phyloP scores from a whole-genome alignment of 1,140 invertebrate species.

The Samia ricini region DNA sequence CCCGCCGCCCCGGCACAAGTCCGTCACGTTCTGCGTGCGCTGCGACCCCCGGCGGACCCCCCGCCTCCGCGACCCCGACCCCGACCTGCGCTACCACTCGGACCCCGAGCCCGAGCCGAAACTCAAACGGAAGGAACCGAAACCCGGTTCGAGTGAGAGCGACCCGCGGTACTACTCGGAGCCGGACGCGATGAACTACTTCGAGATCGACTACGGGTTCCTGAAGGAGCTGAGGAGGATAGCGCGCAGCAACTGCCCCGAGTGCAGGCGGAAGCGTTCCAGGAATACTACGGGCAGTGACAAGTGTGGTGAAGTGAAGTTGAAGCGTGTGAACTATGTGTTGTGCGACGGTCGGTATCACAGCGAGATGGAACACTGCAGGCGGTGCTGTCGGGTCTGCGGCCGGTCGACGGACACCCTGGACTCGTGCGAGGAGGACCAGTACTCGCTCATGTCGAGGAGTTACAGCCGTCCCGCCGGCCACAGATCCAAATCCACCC shows the following conservation, averaged over 20 bases:
- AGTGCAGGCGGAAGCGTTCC: constrained; percentile 48
- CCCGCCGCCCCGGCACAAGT: constrained; percentile 28
- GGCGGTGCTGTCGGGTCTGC: constrained; percentile 58
- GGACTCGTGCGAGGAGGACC: constrained; percentile 57
- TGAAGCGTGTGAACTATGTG: constrained; percentile 40
- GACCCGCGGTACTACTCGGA: constrained; percentile 71
- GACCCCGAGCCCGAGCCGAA: constrained; percentile 43
- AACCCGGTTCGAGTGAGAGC: constrained; percentile 37
- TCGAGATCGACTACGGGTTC: constrained; percentile 76
- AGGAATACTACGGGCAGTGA: constrained; percentile 15
- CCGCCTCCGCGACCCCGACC: constrained; percentile 42
- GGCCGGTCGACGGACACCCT: constrained; percentile 59
- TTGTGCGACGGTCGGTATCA: constrained; percentile 60
- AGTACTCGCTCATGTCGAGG: constrained; percentile 54
- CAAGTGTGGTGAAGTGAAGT: background rate
- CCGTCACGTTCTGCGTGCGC: constrained; percentile 54
- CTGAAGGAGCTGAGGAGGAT: constrained; percentile 66
- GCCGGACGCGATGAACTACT: constrained; percentile 70
- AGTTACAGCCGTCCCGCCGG: constrained; percentile 46
- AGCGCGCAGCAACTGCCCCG: constrained; percentile 60
- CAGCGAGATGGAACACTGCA: constrained; percentile 60
- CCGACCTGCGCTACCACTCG: constrained; percentile 49
- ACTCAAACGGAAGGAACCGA: constrained; percentile 33
- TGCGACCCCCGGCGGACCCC: constrained; percentile 28
- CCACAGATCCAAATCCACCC: constrained; percentile 43